Base-by-base conservation (phyloP, 1,140 invertebrate genomes). In the Potamilus streckersoni region DNA sequence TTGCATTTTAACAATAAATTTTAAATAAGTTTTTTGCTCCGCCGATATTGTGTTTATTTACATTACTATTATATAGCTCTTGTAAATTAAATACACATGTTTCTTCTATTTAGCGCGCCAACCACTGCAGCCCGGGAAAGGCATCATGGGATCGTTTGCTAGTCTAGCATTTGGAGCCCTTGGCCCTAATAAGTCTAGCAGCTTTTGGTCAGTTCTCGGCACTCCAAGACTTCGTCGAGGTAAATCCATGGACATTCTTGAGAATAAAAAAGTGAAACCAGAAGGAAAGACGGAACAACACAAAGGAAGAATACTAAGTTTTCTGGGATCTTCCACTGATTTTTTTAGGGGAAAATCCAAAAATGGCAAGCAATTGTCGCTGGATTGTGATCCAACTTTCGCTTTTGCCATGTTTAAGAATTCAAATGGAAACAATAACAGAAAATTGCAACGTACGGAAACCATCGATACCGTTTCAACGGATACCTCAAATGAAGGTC, bases 81-180 rank as follows among this genome's bases (percentile, higher is more conserved):
- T 8, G 0, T 11, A 49, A 49, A 49, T 49, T 49, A 49, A 49
- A 49, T 49, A 11, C 38, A 49, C 11, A 49, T 49, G 38, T 49
- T 49, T 49, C 38, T 6, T 8, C 38, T 49, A 49, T 49, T n/a
- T 73, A 82, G 80, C 78, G 11, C 68, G 74, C 27, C 78, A 79
- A 38, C 60, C 38, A 23, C 56, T 77, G 4, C 70, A 71, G 27
- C 73, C 75, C 2, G 64, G 78, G 31, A 81, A 81, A 62, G 79
- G 82, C 56, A 76, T 79, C 16, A 83, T 81, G 78, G 82, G 82
- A 19, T 83, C 82, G 1, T 83, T 83, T 78, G 82, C 82, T 19
- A 83, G 82, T 64, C 65, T 83, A 19, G 82, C 82, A 12, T 79
- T 83, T 58, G 82, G 82, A 20, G 79, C 82, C 11, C 68, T 83